Evolutionary conservation across 2,888 invertebrate species (phyloP), one percentile per base, ranked within the genome.

Genomic region (Imbricaverruca yamaguchii): DNA sequence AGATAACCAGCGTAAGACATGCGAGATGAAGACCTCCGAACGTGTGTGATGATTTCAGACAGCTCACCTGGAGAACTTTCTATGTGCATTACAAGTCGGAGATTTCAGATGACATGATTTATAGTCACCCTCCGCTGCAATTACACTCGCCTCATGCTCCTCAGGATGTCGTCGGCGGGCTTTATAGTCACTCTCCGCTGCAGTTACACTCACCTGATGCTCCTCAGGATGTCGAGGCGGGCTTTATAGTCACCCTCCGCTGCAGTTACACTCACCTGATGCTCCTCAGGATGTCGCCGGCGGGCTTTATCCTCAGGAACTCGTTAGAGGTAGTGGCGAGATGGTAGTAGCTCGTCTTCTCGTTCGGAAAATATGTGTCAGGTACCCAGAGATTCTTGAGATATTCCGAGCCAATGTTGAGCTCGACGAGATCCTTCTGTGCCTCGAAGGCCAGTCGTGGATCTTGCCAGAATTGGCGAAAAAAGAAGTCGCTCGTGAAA

Each of bases 341-440:
- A 90, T 99, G 99, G 89, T 99, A 97, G 91, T 98, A 99, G 85
- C 98, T 97, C 90, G 97, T 97, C 90, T 99, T 99, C 90, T 99
- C 99, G 89, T 99, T 99, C 87, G 98, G 98, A 90, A 99, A 98
- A 90, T 99, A 99, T 84, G 98, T 99, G 89, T 99, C 99, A 85
- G 98, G 98, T 86, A 98, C 98, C 99, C 99, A 99, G 88, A 99
- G 97, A 89, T 95, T 95, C 89, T 96, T 96, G 88, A 97, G 95
- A 89, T 96, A 96, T 89, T 96, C 96, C 83, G 96, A 95, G 85
- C 96, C 96, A 39, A 96, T 96, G 85, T 95, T 95, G 86, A 96
- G 90, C 85, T 94, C 95, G 89, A 95, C 94, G 85, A 96, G 94
- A 86, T 94, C 95, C 84, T 93, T 92, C 87, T 94, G 90, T 89